Base-by-base conservation (phyloP, 2,797 vertebrate genomes). In the Aulostomus chinensis region DNA sequence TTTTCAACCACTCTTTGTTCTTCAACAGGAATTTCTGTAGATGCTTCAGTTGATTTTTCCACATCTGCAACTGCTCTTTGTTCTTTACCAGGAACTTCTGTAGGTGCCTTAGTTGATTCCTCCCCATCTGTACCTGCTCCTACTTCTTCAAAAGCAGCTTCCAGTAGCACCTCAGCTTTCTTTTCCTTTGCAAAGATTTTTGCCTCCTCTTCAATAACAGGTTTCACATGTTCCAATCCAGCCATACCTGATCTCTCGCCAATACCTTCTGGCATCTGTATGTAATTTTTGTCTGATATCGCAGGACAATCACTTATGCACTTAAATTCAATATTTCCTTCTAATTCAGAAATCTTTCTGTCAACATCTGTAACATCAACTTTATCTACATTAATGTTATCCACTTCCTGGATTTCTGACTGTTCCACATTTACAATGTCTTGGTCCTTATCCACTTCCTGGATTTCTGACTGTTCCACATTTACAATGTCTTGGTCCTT, bases 281-380 rank as follows among this genome's bases (percentile, higher is more conserved):
- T 4, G 2, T 54, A 37, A 25, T 7, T 5, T 41, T 69, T 32
- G 37, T 74, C 80, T 51, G 38, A 60, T 45, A 58, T 26, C 18
- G 14, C 4, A 37, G 17, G 3, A 24, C 18, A 54, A 29, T 48
- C 28, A 50, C 4, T 2, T 37, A 11, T 33, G 9, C n/a, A 55
- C 2, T 45, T 39, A 9, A 40, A 45, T 69, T 46, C 14, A 24
- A 8, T 16, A 9, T 50, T 25, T 1, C 15, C 56, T 26, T 68
- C 55, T 41, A 40, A 43, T 68, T 51, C 42, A 32, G 2, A 16
- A 40, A 22, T 5, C 24, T 35, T 26, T 47, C 45, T 58, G 2
- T 66, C 46, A 40, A 25, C 17, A 35, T 66, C 53, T 1, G 13
- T n/a, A n/a, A n/a, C n/a, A n/a, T n/a, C n/a, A n/a, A n/a, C n/a